Base-by-base conservation (phyloP, 2,888 invertebrate species). In the Ornithoptera alexandrae region DNA sequence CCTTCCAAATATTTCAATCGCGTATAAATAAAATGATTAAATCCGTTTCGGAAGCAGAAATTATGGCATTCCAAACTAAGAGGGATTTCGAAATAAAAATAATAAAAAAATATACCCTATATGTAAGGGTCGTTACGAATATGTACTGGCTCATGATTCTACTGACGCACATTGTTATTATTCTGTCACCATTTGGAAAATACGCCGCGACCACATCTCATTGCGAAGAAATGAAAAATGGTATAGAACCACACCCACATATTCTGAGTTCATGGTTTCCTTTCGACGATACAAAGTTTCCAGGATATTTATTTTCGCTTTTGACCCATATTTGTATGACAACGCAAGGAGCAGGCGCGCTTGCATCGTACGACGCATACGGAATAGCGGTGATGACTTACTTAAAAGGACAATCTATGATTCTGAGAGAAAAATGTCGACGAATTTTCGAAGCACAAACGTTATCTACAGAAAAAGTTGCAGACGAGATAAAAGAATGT, bases 181-280 rank as follows among this genome's bases (percentile, higher is more conserved):
- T 85, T 10, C 1, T 76, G 0, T 76, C 81, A 0, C 88, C 89
- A 0, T 77, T 84, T 5, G 42, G 86, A 2, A 87, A 81, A 70
- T 84, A 80, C 65, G 30, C 78, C 0, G 77, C 81, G 1, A 75
- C 79, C 0, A 50, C 75, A 17, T 73, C 69, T 5, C 87, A 85
- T 69, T 78, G 83, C 0, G 74, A 81, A n/a, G 74, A 80, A 17
- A 75, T 88, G 42, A 71, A 62, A 15, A 74, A 75, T n/a, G 85
- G 82, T 0, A 72, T 72, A 3, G 84, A 85, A 56, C 79, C 84
- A 0, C 78, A 82, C 39, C 87, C 88, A 0, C 84, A 84, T 70
- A 85, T 90, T 60, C 61, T 89, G 46, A 79, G 75, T 72, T 84
- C 85, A 1, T 90, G 90, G 90, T 86, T 87, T 69, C 90, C 90